A percentile compares a stretch with the other conserved stretches of the same genome.
phyloP scores from a whole-genome alignment of 2,797 vertebrate genomes.

The Tachyglossus aculeatus region DNA sequence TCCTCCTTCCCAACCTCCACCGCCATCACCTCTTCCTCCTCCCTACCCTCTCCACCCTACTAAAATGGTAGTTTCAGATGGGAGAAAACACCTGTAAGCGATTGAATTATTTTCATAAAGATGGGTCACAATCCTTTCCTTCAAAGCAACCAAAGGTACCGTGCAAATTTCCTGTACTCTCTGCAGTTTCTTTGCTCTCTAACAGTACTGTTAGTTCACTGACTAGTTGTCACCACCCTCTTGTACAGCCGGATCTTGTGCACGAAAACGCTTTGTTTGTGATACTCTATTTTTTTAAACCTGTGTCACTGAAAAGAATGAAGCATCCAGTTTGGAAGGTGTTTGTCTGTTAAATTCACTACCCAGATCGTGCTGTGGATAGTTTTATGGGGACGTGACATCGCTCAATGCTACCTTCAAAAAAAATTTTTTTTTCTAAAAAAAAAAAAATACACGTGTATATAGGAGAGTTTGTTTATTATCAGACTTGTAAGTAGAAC shows the following conservation, averaged over 20 bases:
- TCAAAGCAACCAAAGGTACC: background rate
- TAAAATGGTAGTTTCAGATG: background rate
- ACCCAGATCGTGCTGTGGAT: background rate
- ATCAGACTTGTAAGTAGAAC: constrained; percentile 58
- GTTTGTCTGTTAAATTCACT: background rate
- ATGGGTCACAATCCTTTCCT: background rate
- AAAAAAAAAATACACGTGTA: constrained; percentile 4
- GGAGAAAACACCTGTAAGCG: background rate
- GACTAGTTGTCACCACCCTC: accelerated
- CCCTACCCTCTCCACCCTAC: too few species aligned
- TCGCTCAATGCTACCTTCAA: background rate
- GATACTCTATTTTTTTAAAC: background rate
- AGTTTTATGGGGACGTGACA: background rate
- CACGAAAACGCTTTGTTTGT: background rate
- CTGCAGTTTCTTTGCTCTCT: accelerated
- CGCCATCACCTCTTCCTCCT: background rate
- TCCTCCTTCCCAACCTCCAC: background rate
- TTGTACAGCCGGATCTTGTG: accelerated
- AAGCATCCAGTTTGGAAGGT: background rate
- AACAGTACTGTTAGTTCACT: background rate
- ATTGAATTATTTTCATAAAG: background rate
- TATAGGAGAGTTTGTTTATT: constrained; percentile 53
- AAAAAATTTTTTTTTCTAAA: background rate
- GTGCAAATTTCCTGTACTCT: accelerated
- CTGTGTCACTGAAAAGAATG: background rate